A percentile compares a stretch with the other conserved stretches of the same genome.
These are phyloP conservation scores for Anoplius nigerrimus DNA, from an alignment of 2,888 invertebrate genomes.

Conservation along the genomic window DNA sequence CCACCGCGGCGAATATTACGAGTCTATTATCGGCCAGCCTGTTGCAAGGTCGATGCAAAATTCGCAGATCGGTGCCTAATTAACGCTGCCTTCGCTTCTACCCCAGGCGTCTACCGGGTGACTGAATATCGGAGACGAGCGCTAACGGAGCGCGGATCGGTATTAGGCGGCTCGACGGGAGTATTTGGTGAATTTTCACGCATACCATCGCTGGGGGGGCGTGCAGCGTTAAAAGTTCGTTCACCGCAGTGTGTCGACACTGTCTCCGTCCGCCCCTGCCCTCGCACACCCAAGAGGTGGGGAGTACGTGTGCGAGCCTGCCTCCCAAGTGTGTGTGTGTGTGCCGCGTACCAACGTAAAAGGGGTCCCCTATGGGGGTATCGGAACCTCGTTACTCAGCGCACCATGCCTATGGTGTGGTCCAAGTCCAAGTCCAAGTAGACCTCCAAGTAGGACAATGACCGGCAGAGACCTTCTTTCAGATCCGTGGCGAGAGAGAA, in stretches of 20 bases:
- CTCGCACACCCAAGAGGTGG: conserved; percentile 15
- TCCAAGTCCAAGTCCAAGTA: conserved; percentile 68
- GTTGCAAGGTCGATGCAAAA: too few species aligned
- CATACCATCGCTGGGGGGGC: conserved; percentile 11
- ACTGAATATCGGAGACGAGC: neutral
- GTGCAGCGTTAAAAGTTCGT: conserved; percentile 39
- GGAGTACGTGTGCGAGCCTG: conserved; percentile 4
- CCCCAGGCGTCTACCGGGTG: neutral
- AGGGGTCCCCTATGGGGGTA: conserved; percentile 65
- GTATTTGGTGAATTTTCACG: conserved; percentile 31
- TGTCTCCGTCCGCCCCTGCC: conserved; percentile 35
- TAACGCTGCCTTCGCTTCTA: neutral
- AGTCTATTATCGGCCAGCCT: too few species aligned
- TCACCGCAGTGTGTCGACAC: conserved; percentile 38
- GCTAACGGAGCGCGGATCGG: neutral
- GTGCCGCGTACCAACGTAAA: conserved; percentile 53
- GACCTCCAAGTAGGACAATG: conserved; percentile 73
- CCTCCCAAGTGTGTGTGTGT: neutral
- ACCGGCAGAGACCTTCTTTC: conserved; percentile 75
- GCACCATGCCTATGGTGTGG: conserved; percentile 63
- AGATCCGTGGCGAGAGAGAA: conserved; percentile 62
- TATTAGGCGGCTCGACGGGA: conserved; percentile 19
- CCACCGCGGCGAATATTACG: too few species aligned
- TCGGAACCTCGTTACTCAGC: conserved; percentile 64
- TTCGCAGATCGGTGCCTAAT: too few species aligned